phyloP scores from a whole-genome alignment of 2,113 vertebrate species.

The Petroica traversi region DNA sequence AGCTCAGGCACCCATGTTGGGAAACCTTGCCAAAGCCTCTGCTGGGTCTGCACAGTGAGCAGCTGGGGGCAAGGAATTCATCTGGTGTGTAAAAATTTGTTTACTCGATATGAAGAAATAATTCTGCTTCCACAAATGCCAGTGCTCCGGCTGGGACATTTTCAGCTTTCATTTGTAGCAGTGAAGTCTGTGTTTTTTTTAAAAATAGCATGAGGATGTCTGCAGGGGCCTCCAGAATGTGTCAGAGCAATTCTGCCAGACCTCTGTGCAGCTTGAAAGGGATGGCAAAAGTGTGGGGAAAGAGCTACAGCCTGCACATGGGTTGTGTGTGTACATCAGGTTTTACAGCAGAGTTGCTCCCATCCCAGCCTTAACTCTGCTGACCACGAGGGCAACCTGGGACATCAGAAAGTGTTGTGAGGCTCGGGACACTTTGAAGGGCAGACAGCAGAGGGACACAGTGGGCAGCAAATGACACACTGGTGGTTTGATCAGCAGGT shows the following conservation, averaged over 20 bases:
- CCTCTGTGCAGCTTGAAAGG: neutral
- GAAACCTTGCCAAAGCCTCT: neutral
- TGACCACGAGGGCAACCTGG: neutral
- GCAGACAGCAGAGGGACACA: neutral
- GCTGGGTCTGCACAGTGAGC: neutral
- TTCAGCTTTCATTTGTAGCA: neutral
- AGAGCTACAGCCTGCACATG: neutral
- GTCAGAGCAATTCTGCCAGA: neutral
- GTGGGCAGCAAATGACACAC: neutral
- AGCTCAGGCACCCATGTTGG: neutral
- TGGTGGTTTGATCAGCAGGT: neutral
- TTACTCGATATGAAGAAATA: neutral
- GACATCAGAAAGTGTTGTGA: neutral
- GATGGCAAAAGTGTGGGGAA: neutral
- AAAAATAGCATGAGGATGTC: neutral
- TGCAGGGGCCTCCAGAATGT: neutral
- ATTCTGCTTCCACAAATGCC: neutral
- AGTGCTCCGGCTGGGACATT: neutral
- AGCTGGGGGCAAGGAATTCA: rapidly evolving
- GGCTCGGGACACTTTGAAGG: neutral
- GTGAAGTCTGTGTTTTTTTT: neutral
- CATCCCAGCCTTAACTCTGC: neutral
- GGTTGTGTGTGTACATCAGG: neutral
- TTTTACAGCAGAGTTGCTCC: neutral
- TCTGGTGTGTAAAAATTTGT: neutral